These are phyloP conservation scores for Buceros bicornis DNA, from an alignment of 2,797 vertebrate species.

Conservation along the genomic window DNA sequence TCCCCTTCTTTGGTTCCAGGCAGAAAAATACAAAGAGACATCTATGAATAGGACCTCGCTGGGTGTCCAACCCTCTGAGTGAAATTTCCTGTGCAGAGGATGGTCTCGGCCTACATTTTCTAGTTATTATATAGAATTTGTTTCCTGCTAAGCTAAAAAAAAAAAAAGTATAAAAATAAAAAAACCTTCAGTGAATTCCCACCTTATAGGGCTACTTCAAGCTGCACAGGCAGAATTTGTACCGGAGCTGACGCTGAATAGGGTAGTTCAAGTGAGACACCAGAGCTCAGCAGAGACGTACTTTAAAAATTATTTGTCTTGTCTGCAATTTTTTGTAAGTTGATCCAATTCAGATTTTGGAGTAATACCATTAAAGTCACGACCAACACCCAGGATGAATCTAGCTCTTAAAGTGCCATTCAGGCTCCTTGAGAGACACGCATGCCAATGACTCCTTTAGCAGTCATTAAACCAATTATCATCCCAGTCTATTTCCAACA, in stretches of 20 bases:
- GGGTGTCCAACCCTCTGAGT: conserved; percentile 68
- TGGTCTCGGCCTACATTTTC: conserved; percentile 70
- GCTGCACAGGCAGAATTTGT: conserved; percentile 43
- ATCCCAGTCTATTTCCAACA: conserved; percentile 71
- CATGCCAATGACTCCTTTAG: conserved; percentile 66
- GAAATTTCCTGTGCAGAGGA: conserved; percentile 70
- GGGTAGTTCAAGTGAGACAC: conserved; percentile 20
- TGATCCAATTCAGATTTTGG: conserved; percentile 46
- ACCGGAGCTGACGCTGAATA: conserved; percentile 27
- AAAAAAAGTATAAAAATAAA: conserved; percentile 51
- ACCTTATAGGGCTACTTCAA: conserved; percentile 45
- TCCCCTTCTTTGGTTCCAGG: conserved; percentile 71
- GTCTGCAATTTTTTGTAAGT: conserved; percentile 36
- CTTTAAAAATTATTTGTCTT: conserved; percentile 40
- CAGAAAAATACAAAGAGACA: conserved; percentile 70
- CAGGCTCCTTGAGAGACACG: conserved; percentile 51
- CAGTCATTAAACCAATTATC: conserved; percentile 75
- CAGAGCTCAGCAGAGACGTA: conserved; percentile 37
- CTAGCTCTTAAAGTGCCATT: conserved; percentile 58
- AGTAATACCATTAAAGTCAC: conserved; percentile 58
- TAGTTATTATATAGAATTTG: conserved; percentile 70
- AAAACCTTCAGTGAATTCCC: conserved; percentile 57
- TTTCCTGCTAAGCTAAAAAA: conserved; percentile 61
- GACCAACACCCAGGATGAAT: conserved; percentile 54
- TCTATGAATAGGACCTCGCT: conserved; percentile 71